Conservation (phyloP, 2,888 invertebrate genomes). For the Spodoptera littoralis region DNA sequence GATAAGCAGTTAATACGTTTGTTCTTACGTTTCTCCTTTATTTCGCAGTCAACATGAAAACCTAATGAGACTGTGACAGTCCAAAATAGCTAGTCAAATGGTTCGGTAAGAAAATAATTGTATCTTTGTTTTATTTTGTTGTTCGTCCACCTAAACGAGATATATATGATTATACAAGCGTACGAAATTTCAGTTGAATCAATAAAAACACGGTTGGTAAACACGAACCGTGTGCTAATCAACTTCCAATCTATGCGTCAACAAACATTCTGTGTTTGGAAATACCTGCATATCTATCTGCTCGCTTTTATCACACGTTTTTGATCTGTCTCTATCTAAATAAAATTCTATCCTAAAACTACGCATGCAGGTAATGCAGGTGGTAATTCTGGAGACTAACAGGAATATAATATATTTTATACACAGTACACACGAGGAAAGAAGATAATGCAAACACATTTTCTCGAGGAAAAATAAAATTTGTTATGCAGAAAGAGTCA, state of each 20-base stretch:
- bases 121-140: not conserved
- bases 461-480: conserved; percentile 50
- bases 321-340: conserved; percentile 1
- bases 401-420: conserved; percentile 19
- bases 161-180: conserved; percentile 1
- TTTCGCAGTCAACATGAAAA: conserved; percentile 18
- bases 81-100: not conserved
- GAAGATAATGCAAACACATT: conserved; percentile 42
- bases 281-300: conserved; percentile 10
- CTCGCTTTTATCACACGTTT: conserved; percentile 4
- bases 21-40: conserved; percentile 30
- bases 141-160: not conserved
- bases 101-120: not conserved
- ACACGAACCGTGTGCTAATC: conserved; percentile 41
- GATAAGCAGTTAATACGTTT: conserved; percentile 53
- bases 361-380: conserved; percentile 4
- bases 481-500: conserved; percentile 62
- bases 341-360: conserved; percentile 19
- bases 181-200: conserved; percentile 16
- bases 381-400: conserved; percentile 18
- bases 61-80: conserved; percentile 19
- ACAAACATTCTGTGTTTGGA: conserved; percentile 35
- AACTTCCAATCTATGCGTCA: conserved; percentile 38
- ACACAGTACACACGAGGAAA: conserved; percentile 20
- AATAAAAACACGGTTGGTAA: conserved; percentile 31